phyloP scores from a whole-genome alignment of 1,140 invertebrate genomes.

The Musca vetustissima region DNA sequence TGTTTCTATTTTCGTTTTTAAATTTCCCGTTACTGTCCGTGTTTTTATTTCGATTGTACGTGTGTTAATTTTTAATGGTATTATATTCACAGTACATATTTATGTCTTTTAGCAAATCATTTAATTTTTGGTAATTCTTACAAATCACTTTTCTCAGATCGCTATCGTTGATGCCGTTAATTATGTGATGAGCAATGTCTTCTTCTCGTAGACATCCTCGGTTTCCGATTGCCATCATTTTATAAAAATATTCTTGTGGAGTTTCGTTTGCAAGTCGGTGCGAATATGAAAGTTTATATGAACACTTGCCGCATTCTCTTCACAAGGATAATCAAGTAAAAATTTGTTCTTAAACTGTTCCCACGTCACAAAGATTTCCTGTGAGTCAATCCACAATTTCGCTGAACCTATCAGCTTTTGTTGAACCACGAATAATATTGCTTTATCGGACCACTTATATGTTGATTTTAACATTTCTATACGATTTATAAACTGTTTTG shows the following conservation, averaged over 20 bases:
- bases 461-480: too few relatives aligned
- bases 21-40: too few relatives aligned
- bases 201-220: neutral
- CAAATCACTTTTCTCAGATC: neutral
- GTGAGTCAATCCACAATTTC: too few relatives aligned
- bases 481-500: too few relatives aligned
- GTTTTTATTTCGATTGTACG: too few relatives aligned
- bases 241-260: slow-evolving; percentile 2
- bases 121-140: slow-evolving; percentile 2
- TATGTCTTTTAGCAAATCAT: neutral
- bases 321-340: neutral
- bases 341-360: neutral
- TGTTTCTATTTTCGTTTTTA: too few relatives aligned
- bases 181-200: neutral
- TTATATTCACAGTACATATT: too few relatives aligned
- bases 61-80: too few relatives aligned
- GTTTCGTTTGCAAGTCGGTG: neutral
- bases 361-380: neutral
- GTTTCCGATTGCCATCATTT: neutral
- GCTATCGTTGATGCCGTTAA: neutral
- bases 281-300: neutral
- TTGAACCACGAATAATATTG: too few relatives aligned
- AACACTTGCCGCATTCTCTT: neutral
- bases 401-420: too few relatives aligned
- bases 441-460: too few relatives aligned